Conservation (phyloP, 2,113 vertebrate genomes). For the Lepus europaeus region DNA sequence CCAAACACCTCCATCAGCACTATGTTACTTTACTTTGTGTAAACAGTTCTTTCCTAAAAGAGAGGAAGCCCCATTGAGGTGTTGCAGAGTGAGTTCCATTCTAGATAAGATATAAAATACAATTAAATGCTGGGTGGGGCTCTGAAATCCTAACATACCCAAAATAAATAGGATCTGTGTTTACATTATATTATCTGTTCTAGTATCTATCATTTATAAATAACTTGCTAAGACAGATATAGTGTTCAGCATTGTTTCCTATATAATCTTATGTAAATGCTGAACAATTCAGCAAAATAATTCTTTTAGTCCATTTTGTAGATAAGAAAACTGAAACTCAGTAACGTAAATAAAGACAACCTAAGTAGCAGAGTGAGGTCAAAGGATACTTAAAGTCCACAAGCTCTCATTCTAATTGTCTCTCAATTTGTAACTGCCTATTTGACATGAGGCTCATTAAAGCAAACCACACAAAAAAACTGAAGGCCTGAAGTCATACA, state of each 20-base stretch:
- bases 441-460: background rate
- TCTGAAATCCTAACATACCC: background rate
- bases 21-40: background rate
- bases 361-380: background rate
- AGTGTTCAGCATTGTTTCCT: background rate
- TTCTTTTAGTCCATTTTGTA: background rate
- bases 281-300: background rate
- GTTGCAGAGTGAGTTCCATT: background rate
- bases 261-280: background rate
- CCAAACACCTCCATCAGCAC: background rate
- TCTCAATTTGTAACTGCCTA: background rate
- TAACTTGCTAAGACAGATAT: background rate
- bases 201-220: slow-evolving; percentile 18
- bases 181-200: background rate
- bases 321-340: background rate
- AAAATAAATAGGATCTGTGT: background rate
- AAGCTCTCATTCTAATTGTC: background rate
- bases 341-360: background rate
- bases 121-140: background rate
- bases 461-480: background rate
- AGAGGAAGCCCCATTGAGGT: background rate
- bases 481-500: background rate
- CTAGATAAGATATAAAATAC: background rate
- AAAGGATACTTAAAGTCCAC: background rate
- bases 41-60: slow-evolving; percentile 28